phyloP scores from a whole-genome alignment of 2,888 invertebrate genomes.

The Sialis lutaria region DNA sequence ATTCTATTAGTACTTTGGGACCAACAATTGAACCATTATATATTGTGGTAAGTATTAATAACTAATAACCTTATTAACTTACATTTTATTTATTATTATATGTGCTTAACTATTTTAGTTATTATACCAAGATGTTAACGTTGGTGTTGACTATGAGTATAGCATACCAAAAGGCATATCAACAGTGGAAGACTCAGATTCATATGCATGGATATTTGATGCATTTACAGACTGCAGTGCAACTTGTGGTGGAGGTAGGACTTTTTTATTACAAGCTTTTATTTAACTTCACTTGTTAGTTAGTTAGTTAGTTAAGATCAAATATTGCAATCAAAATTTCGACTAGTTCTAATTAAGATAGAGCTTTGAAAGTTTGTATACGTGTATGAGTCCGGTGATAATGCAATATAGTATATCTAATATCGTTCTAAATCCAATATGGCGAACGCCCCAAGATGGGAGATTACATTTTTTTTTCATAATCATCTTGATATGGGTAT shows the following conservation, averaged over 20 bases:
- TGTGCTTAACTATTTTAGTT: constrained; percentile 32
- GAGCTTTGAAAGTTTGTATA: no score
- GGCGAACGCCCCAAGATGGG: no score
- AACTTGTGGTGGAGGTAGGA: constrained; percentile 77
- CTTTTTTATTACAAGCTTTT: no score
- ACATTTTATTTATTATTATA: not conserved
- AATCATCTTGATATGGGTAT: no score
- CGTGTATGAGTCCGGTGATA: no score
- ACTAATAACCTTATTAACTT: not conserved
- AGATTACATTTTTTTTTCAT: no score
- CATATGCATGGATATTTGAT: constrained; percentile 69
- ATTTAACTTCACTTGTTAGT: no score
- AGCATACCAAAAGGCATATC: constrained; percentile 61
- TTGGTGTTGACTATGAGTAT: constrained; percentile 79
- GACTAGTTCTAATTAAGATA: no score
- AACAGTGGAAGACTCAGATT: constrained; percentile 44
- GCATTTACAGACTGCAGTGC: constrained; percentile 65
- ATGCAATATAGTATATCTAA: no score
- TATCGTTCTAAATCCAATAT: no score
- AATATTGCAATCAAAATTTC: no score
- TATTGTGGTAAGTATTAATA: constrained; percentile 46
- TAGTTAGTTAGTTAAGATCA: no score
- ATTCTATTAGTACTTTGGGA: constrained; percentile 66
- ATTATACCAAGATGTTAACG: constrained; percentile 64
- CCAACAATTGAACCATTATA: constrained; percentile 83